phyloP scores from a whole-genome alignment of 2,797 vertebrate species.

The Muscicapa comitata region DNA sequence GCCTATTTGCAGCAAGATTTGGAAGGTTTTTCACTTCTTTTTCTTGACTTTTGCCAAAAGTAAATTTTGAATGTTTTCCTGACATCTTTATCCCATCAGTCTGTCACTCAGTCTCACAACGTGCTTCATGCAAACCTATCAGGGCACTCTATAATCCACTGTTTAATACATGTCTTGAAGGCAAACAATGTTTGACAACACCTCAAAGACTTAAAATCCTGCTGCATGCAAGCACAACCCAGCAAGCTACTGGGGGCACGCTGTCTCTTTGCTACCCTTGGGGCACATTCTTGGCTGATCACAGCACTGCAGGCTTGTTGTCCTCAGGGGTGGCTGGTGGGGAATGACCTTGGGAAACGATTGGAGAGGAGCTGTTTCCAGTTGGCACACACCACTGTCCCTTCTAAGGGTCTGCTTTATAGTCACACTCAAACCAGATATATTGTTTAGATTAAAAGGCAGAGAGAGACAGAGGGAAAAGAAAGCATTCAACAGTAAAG shows the following conservation, averaged over 20 bases:
- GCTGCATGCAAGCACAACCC: not conserved
- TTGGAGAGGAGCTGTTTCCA: not conserved
- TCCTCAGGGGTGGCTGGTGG: not conserved
- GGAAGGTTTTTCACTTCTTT: not conserved
- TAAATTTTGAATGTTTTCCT: not conserved
- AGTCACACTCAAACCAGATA: not conserved
- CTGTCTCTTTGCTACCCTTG: not conserved
- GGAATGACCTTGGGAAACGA: not conserved
- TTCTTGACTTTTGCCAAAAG: not conserved
- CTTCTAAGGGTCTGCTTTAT: not conserved
- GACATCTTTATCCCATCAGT: not conserved
- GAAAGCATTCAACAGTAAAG: not conserved
- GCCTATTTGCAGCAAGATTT: constrained; percentile 20
- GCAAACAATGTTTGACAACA: not conserved
- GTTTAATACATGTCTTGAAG: not conserved
- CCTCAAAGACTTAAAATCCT: not conserved
- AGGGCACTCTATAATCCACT: not conserved
- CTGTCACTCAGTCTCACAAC: not conserved
- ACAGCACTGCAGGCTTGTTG: fast-evolving
- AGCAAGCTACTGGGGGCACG: fast-evolving
- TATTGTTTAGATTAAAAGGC: not conserved
- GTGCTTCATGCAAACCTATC: not conserved
- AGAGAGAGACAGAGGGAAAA: not conserved
- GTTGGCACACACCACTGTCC: not conserved
- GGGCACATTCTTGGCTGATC: fast-evolving